These are phyloP conservation scores for Microhierax caerulescens DNA, from an alignment of 2,797 vertebrate species.

Conservation along the genomic window DNA sequence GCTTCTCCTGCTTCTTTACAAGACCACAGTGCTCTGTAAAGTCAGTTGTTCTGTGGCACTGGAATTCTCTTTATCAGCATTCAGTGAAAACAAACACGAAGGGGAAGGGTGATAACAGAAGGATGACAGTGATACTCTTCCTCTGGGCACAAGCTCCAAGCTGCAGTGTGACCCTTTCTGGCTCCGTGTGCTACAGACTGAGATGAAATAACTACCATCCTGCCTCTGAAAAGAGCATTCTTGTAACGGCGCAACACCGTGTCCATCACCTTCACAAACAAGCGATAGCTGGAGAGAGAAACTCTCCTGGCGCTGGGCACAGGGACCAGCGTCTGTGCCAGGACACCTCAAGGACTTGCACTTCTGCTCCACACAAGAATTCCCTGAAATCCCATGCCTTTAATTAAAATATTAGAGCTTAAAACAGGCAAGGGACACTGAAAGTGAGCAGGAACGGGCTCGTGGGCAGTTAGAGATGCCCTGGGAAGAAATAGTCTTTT, in stretches of 20 bases:
- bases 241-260: rapidly evolving
- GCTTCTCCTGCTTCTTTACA: not conserved
- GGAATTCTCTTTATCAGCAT: not conserved
- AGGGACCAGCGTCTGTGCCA: not conserved
- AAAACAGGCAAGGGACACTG: not conserved
- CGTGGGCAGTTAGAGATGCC: not conserved
- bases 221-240: not conserved
- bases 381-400: not conserved
- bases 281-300: not conserved
- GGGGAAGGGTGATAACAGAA: not conserved
- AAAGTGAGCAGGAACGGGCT: not conserved
- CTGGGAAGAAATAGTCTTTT: not conserved
- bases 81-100: not conserved
- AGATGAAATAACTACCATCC: not conserved
- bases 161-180: rapidly evolving
- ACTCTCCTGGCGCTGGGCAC: not conserved
- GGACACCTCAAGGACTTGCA: not conserved
- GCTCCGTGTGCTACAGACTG: not conserved
- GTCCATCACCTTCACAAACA: not conserved
- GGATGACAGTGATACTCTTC: not conserved
- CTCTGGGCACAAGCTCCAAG: not conserved
- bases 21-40: not conserved
- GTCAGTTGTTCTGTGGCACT: not conserved
- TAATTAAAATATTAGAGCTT: not conserved
- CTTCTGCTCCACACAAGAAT: not conserved